A percentile compares a stretch with the other conserved stretches of the same genome.
Evolutionary conservation across 2,113 vertebrate species (phyloP).

Genomic region (Vicugna pacos): DNA sequence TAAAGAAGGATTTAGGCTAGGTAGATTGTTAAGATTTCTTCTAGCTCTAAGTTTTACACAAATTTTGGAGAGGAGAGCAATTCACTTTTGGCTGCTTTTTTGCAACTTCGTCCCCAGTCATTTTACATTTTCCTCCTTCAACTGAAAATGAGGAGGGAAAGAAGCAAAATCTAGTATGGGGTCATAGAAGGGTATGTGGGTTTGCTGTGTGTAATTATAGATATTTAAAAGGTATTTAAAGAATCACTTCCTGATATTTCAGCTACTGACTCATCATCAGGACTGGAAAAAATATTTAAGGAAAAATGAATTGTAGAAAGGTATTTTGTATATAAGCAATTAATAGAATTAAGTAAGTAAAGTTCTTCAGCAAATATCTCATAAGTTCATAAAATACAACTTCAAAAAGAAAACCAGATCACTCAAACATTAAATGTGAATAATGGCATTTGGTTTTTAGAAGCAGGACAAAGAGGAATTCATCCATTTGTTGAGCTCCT

Average conservation of each 20-base stretch:
- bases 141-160: neutral
- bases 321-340: constrained; percentile 29
- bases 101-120: neutral
- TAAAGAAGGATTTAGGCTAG: neutral
- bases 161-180: neutral
- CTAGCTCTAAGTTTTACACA: neutral
- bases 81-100: neutral
- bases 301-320: neutral
- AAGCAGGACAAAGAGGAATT: neutral
- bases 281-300: constrained; percentile 34
- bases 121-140: neutral
- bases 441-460: neutral
- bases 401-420: neutral
- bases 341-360: constrained; percentile 22
- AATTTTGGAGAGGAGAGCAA: neutral
- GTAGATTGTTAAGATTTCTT: neutral
- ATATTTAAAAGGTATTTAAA: constrained; percentile 47
- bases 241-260: constrained; percentile 16
- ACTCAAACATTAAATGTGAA: neutral
- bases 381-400: neutral
- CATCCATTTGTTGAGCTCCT: neutral
- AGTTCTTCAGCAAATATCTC: neutral
- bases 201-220: neutral
- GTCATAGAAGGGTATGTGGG: neutral
- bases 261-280: constrained; percentile 33